Conservation (phyloP, 2,888 invertebrate genomes). For the Cordilura impudica region DNA sequence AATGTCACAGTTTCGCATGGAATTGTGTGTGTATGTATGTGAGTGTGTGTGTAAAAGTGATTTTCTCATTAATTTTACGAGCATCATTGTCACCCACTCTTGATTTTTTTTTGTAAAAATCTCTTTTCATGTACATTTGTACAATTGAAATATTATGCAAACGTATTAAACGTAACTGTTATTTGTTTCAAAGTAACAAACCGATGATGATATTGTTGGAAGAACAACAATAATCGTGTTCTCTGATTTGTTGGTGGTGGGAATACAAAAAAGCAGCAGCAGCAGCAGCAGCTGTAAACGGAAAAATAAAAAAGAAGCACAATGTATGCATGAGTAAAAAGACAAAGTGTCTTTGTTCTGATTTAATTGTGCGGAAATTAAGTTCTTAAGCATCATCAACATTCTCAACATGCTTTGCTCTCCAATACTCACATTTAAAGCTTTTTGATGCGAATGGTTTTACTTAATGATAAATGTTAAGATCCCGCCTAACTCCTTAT, state of each 20-base stretch:
- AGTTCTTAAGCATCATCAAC: constrained; percentile 40
- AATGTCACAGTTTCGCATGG: background rate
- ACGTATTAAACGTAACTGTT: constrained; percentile 11
- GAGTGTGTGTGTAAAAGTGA: background rate
- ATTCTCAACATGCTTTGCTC: background rate
- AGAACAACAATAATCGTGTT: background rate
- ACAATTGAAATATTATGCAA: constrained; percentile 50
- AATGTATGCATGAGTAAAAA: constrained; percentile 8
- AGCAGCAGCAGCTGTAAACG: background rate
- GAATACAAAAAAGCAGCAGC: background rate
- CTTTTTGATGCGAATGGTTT: background rate
- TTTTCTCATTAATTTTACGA: constrained; percentile 35
- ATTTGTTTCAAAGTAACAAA: constrained; percentile 1
- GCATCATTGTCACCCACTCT: background rate
- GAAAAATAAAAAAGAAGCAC: background rate
- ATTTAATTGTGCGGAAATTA: constrained; percentile 59
- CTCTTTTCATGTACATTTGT: background rate
- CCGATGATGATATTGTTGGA: background rate
- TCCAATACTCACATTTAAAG: background rate
- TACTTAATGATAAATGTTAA: background rate
- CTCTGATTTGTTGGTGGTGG: background rate
- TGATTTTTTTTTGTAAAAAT: background rate
- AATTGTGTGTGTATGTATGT: background rate
- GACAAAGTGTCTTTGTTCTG: constrained; percentile 33
- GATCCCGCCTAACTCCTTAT: background rate